Conservation (phyloP, 1,140 invertebrate genomes). For the Harlomillsia oculata region DNA sequence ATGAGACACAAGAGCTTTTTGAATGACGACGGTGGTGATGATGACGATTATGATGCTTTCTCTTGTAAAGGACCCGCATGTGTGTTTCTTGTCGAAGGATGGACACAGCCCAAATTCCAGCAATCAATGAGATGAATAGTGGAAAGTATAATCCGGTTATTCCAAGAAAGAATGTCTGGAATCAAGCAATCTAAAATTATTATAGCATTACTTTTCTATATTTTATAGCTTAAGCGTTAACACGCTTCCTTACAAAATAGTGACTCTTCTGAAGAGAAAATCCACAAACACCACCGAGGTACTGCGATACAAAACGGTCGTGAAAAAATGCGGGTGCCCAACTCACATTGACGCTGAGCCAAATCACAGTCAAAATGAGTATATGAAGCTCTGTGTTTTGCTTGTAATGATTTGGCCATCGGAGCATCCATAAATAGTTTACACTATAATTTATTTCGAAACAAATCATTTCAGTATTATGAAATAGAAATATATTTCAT, state of each 20-base stretch:
- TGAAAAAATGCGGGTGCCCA: conserved; percentile 30
- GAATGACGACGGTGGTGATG: background rate
- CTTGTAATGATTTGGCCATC: conserved; percentile 19
- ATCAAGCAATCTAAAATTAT: background rate
- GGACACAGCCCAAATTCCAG: conserved; percentile 1
- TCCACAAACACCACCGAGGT: conserved; percentile 24
- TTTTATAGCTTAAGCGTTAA: background rate
- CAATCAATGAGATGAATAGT: conserved; percentile 7
- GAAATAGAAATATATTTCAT: background rate
- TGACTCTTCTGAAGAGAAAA: conserved; percentile 21
- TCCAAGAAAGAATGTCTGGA: conserved; percentile 32
- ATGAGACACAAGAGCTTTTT: background rate
- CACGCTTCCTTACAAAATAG: conserved; percentile 23
- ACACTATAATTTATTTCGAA: conserved; percentile 14
- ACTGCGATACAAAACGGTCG: conserved; percentile 1
- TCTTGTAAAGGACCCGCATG: conserved; percentile 11
- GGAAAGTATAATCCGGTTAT: conserved; percentile 30
- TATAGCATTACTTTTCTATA: background rate
- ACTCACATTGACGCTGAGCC: conserved; percentile 6
- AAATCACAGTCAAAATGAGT: background rate
- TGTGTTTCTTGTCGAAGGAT: background rate
- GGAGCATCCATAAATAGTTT: conserved; percentile 29
- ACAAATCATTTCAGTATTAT: background rate
- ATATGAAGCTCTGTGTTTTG: conserved; percentile 5
- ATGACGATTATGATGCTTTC: conserved; percentile 5